Percentiles rank a stretch among this genome's conserved stretches.
phyloP scores from a whole-genome alignment of 2,113 vertebrate species.

The Arvicanthis niloticus region DNA sequence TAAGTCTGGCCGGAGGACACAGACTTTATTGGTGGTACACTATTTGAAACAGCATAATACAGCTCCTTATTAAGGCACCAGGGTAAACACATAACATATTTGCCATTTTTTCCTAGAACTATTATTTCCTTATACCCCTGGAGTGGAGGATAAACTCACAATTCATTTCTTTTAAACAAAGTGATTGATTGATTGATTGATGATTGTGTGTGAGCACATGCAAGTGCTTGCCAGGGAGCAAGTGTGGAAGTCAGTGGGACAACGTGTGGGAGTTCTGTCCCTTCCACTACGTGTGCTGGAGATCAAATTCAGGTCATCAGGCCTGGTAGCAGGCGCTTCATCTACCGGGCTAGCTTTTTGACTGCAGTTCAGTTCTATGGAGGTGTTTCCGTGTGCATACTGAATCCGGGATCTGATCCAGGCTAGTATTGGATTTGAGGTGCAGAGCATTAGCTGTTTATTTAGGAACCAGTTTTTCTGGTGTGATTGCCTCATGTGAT shows the following conservation, averaged over 20 bases:
- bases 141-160: slow-evolving; percentile 1
- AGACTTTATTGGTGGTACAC: neutral
- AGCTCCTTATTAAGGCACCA: slow-evolving; percentile 48
- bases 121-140: rapidly evolving
- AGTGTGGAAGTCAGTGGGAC: neutral
- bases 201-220: neutral
- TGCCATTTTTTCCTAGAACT: neutral
- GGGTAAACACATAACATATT: neutral
- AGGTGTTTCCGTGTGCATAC: neutral
- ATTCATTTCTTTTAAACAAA: neutral
- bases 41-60: neutral
- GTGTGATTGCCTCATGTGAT: slow-evolving; percentile 63
- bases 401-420: neutral
- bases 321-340: neutral
- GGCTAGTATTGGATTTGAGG: slow-evolving; percentile 40
- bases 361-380: neutral
- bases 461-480: slow-evolving; percentile 36
- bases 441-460: slow-evolving; percentile 30
- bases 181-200: neutral
- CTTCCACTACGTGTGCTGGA: too few species aligned
- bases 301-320: neutral
- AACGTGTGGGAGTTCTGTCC: neutral
- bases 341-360: neutral
- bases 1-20: neutral
- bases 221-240: too few species aligned